Evolutionary conservation across 1,140 invertebrate species (phyloP), one percentile per base, ranked within the genome.

Genomic region (Ceratoteleas bidentatus): DNA sequence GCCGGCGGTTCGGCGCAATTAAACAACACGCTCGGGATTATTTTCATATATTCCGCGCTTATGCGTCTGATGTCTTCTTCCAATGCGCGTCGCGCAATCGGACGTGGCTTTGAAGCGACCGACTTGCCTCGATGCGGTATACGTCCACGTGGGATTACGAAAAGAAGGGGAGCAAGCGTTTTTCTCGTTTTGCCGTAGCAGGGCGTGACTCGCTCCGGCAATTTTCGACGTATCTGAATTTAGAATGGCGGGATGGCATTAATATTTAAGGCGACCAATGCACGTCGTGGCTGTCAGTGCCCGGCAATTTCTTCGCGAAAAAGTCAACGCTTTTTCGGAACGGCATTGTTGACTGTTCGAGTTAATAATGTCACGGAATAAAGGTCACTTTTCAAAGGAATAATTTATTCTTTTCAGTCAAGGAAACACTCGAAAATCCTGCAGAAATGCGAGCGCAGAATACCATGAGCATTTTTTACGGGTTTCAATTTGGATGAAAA

Each of bases 181-280:
- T 64, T 45, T 70, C 57, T 65, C 49, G 64, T 70, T 57, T 65
- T 66, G 53, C 47, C 56, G 11, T 15, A 11, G 32, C 32, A 79
- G 76, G 78, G 78, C 70, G 78, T 81, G 70, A 74, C 78, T 81
- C 53, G 66, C 36, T 52, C 33, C 32, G 36, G 15, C 49, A 65
- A 80, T 57, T 64, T 62, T 66, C 45, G 64, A 49, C 40, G 50
- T 74, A 61, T 61, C 53, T 62, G 64, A 73, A 69, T 68, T 75
- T 74, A 70, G 70, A 75, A 81, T 75, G 70, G 78, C 52, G 65
- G 64, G 10, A 69, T 81, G 53, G 64, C 40, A 54, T 75, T 66
- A 75, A 75, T 81, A 81, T 81, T 81, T 70, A 74, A 81, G 53
- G 11, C 62, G 61, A 11, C 61, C 60, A 72, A 68, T 47, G 45